These are phyloP conservation scores for Zoanthus gigantus DNA, from an alignment of 92 coral and sea anemone genomes.

Conservation along the genomic window DNA sequence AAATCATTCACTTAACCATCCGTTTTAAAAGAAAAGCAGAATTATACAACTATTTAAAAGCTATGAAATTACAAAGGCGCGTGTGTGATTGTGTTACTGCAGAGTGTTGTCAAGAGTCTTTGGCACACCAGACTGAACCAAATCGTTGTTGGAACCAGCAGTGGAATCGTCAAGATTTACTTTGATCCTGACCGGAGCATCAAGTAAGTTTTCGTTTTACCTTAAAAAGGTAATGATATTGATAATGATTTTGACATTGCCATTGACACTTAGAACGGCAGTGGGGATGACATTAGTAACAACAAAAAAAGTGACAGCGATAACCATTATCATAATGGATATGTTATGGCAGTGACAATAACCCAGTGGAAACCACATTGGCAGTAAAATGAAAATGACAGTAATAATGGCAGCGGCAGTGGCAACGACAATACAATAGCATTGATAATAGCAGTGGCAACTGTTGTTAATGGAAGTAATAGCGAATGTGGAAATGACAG, in stretches of 20 bases:
- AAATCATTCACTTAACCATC: background rate
- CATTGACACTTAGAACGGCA: background rate
- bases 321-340: background rate
- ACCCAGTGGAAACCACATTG: too few species aligned
- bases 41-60: background rate
- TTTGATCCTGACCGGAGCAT: conserved; percentile 94
- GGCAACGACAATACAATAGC: too few species aligned
- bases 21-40: background rate
- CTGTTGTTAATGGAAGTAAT: background rate
- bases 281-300: too few species aligned
- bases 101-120: conserved; percentile 95
- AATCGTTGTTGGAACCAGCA: conserved; percentile 87
- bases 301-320: background rate
- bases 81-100: background rate
- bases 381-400: too few species aligned
- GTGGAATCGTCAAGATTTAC: conserved; percentile 87
- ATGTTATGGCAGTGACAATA: too few species aligned
- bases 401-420: too few species aligned
- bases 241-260: background rate
- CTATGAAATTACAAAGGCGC: background rate
- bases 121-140: conserved; percentile 96
- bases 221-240: background rate
- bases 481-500: too few species aligned
- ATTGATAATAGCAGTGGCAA: background rate
- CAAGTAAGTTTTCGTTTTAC: conserved; percentile 66